Evolutionary conservation across 1,140 invertebrate species (phyloP).

Genomic region (Drosophila tsacasi): DNA sequence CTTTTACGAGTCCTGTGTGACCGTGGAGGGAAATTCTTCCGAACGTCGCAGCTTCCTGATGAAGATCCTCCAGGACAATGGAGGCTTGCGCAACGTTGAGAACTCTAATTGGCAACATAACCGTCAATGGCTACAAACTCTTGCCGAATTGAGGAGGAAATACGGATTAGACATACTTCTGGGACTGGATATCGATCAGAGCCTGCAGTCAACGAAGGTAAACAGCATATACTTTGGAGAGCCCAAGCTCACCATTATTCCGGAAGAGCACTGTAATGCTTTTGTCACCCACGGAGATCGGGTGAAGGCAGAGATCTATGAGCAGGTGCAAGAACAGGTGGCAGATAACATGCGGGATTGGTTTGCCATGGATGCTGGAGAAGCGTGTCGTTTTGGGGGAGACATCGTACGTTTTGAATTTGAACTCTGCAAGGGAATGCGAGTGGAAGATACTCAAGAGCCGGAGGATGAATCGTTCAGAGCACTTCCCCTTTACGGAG

Average conservation of each 20-base stretch:
- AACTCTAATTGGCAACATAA: slow-evolving; percentile 61
- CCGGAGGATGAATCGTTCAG: slow-evolving; percentile 4
- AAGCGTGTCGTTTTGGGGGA: slow-evolving; percentile 59
- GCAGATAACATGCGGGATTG: slow-evolving; percentile 61
- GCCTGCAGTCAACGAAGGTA: slow-evolving; percentile 45
- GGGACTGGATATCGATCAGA: slow-evolving; percentile 68
- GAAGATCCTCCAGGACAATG: slow-evolving; percentile 60
- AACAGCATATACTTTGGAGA: slow-evolving; percentile 66
- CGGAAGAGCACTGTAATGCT: slow-evolving; percentile 63
- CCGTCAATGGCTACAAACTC: slow-evolving; percentile 61
- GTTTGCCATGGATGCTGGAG: slow-evolving; percentile 51
- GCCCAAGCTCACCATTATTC: slow-evolving; percentile 67
- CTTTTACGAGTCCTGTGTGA: slow-evolving; percentile 93
- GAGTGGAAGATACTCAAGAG: slow-evolving; percentile 38
- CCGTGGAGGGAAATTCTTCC: slow-evolving; percentile 71
- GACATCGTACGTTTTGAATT: slow-evolving; percentile 77
- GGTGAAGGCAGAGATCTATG: slow-evolving; percentile 41
- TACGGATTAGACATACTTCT: slow-evolving; percentile 75
- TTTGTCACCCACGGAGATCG: slow-evolving; percentile 24
- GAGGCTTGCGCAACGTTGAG: slow-evolving; percentile 57
- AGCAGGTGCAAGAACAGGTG: slow-evolving; percentile 59
- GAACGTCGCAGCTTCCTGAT: slow-evolving; percentile 51
- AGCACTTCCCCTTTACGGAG: slow-evolving; percentile 4
- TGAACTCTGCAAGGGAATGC: slow-evolving; percentile 72
- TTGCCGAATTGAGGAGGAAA: slow-evolving; percentile 57